Evolutionary conservation across 1,140 invertebrate genomes (phyloP).

Genomic region (Stegodyphus mimosarum): DNA sequence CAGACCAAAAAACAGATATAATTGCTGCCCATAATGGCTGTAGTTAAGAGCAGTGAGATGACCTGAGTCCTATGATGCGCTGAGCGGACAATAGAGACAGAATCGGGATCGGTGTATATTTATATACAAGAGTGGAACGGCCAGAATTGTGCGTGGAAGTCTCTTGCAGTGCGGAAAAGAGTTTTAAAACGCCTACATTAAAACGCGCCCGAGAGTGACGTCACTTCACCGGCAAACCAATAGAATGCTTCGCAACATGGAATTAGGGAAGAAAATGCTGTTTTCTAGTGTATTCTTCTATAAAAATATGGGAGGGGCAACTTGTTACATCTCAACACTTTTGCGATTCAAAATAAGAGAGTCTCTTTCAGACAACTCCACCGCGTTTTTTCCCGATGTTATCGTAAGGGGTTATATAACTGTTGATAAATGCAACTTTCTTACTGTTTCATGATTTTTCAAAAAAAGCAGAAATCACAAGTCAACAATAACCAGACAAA

Average conservation of each 20-base stretch:
- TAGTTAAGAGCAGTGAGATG: not conserved
- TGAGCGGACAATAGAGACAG: not conserved
- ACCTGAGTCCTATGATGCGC: not conserved
- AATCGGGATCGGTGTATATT: not conserved
- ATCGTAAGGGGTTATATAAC: too few species aligned
- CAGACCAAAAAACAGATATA: constrained; percentile 21
- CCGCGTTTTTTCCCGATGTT: too few species aligned
- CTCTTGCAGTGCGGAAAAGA: constrained; percentile 41
- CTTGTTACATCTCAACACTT: constrained; percentile 34
- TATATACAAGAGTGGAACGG: constrained; percentile 42
- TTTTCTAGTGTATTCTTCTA: constrained; percentile 10
- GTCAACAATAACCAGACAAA: too few species aligned
- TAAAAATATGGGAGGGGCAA: constrained; percentile 50
- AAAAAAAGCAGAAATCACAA: too few species aligned
- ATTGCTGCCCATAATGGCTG: constrained; percentile 15
- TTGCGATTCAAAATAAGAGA: constrained; percentile 20
- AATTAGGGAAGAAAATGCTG: constrained; percentile 27
- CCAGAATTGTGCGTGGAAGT: constrained; percentile 41
- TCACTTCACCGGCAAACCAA: constrained; percentile 11
- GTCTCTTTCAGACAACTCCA: not conserved
- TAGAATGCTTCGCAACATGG: constrained; percentile 5
- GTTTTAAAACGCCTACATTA: constrained; percentile 58
- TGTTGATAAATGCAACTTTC: too few species aligned
- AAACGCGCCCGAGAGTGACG: constrained; percentile 52
- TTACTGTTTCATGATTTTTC: too few species aligned